Base-by-base conservation (phyloP, 2,797 vertebrate genomes). In the Gambusia yucatana region DNA sequence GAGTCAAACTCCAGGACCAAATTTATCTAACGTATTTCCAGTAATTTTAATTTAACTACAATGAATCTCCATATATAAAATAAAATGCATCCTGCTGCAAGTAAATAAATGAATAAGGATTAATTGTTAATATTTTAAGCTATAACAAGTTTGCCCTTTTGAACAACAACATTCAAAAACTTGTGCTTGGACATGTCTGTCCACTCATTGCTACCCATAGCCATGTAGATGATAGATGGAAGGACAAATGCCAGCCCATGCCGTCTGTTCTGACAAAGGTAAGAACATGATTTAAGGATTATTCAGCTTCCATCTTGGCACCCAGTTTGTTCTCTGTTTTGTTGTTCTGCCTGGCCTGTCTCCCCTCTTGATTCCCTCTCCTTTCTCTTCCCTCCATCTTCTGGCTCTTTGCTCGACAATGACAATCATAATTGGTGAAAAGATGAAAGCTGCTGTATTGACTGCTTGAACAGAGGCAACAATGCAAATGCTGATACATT, bases 361-460 rank as follows among this genome's bases (percentile, higher is more conserved):
- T 47, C 39, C 81, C n/a, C 76, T 78, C 63, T 71, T n/a, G 59
- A 82, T 82, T 72, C 77, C 85, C 79, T 55, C 0, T 79, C 59
- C 1, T 36, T 87, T 83, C 80, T 77, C 76, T 67, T 20, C 46
- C 72, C 61, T 70, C 73, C 52, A 77, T 83, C 77, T 75, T 63
- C 72, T 30, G 72, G 73, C 75, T 84, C 36, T 57, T 33, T 2
- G 3, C 78, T 82, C 41, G 0, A n/a, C 79, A n/a, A 22, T 69
- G 44, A 82, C 79, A 2, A 30, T 84, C 79, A 78, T 79, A 74
- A 76, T 67, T 72, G 52, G 30, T 75, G 20, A 84, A 74, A 55
- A 52, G 74, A 73, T 3, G 11, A 43, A 73, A 50, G 77, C 47
- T 50, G 72, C 72, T 0, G 46, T 77, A 86, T 88, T 77, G 88